These are phyloP conservation scores for Urocolius indicus DNA, from an alignment of 2,113 vertebrate genomes.

Conservation along the genomic window DNA sequence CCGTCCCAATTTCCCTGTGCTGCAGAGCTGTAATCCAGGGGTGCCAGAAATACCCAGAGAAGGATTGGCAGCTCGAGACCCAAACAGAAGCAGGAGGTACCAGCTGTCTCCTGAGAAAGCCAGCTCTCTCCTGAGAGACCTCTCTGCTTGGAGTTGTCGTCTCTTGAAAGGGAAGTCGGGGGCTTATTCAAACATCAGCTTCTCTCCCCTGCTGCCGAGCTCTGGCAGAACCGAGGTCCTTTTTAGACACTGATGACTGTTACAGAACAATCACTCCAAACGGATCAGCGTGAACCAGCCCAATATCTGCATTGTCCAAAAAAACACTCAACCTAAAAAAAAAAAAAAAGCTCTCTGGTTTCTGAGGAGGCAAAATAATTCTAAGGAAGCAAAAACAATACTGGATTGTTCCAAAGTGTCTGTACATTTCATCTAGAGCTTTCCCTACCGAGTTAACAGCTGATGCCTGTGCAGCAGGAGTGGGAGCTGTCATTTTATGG, in stretches of 20 bases:
- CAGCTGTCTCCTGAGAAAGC: slow-evolving; percentile 47
- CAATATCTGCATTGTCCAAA: slow-evolving; percentile 17
- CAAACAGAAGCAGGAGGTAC: background rate
- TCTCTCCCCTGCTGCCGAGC: slow-evolving; percentile 15
- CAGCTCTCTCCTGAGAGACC: background rate
- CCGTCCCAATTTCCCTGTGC: background rate
- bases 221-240: slow-evolving; percentile 17
- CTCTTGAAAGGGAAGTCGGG: background rate
- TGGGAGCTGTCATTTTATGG: slow-evolving; percentile 36
- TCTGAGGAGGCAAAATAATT: background rate
- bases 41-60: background rate
- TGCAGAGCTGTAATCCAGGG: background rate
- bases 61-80: background rate
- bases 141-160: background rate
- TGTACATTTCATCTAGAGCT: slow-evolving; percentile 40
- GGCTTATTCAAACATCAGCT: background rate
- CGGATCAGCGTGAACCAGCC: slow-evolving; percentile 11
- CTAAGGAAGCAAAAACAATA: slow-evolving; percentile 35
- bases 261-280: slow-evolving; percentile 34
- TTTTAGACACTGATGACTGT: slow-evolving; percentile 42
- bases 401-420: slow-evolving; percentile 4
- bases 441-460: slow-evolving; percentile 25
- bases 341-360: background rate
- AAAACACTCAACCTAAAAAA: background rate
- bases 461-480: slow-evolving; percentile 33